phyloP scores from a whole-genome alignment of 2,797 vertebrate genomes.

The Rallus crepitans region DNA sequence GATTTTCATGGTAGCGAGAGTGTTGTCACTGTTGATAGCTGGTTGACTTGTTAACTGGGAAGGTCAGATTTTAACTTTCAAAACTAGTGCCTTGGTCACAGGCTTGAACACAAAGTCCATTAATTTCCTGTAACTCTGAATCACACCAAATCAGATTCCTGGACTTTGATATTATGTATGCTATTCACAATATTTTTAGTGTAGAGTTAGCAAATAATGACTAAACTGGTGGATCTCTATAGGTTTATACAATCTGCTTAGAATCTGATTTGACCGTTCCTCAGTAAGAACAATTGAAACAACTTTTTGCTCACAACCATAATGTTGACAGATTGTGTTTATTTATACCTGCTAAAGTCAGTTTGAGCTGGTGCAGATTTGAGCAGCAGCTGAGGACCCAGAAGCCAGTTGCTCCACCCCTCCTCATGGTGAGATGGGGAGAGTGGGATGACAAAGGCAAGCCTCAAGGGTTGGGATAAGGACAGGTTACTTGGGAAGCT shows the following conservation, averaged over 20 bases:
- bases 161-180: not conserved
- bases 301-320: not conserved
- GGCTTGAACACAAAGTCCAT: not conserved
- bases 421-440: too few species aligned
- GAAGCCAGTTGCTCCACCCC: too few species aligned
- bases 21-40: not conserved
- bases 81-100: not conserved
- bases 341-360: not conserved
- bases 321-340: not conserved
- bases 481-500: too few species aligned
- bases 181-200: not conserved
- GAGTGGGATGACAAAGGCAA: too few species aligned
- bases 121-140: not conserved
- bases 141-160: not conserved
- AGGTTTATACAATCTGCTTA: not conserved
- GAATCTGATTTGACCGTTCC: not conserved
- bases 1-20: not conserved
- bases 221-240: not conserved
- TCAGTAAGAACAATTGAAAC: not conserved
- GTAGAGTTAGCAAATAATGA: not conserved
- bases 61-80: not conserved
- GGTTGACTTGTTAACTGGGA: not conserved
- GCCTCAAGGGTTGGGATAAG: too few species aligned
- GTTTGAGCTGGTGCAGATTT: not conserved
- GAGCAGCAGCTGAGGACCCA: too few species aligned